Percentiles rank a stretch among this genome's conserved stretches.
Evolutionary conservation across 2,888 invertebrate genomes (phyloP).

Genomic region (Drosophila pegasa): DNA sequence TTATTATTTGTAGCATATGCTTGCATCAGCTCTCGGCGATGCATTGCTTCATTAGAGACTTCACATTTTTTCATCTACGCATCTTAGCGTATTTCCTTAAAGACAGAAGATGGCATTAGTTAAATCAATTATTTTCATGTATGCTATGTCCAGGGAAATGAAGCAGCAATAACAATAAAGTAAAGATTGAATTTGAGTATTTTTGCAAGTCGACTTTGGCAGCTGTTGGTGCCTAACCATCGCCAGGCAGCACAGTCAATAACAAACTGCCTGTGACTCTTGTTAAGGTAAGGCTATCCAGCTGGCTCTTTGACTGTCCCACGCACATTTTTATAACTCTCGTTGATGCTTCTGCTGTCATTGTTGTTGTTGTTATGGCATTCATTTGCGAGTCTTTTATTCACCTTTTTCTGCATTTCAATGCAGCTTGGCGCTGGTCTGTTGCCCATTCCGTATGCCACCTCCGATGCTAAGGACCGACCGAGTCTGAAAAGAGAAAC

Average conservation of each 20-base stretch:
- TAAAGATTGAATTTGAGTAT: constrained; percentile 73
- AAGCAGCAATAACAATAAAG: constrained; percentile 66
- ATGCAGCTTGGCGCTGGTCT: constrained; percentile 47
- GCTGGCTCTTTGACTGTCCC: constrained; percentile 60
- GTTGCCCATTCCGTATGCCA: constrained; percentile 60
- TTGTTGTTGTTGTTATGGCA: constrained; percentile 68
- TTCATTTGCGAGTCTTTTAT: constrained; percentile 74
- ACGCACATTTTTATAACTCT: constrained; percentile 71
- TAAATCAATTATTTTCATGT: constrained; percentile 73
- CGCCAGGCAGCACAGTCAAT: constrained; percentile 26
- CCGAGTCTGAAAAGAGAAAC: constrained; percentile 53
- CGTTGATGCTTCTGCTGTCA: constrained; percentile 37
- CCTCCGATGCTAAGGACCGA: constrained; percentile 58
- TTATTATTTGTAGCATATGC: background rate
- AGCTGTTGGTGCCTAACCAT: constrained; percentile 20
- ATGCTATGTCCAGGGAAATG: constrained; percentile 55
- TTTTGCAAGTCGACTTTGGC: constrained; percentile 29
- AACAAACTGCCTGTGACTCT: constrained; percentile 33
- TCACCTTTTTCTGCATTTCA: constrained; percentile 74
- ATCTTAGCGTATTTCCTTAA: constrained; percentile 42
- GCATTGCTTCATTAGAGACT: background rate
- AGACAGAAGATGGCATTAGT: constrained; percentile 50
- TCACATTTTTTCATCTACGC: background rate
- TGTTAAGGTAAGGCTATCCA: constrained; percentile 29
- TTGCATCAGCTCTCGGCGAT: background rate